Evolutionary conservation across 2,113 vertebrate species (phyloP).

Genomic region (Leucosticte australis): DNA sequence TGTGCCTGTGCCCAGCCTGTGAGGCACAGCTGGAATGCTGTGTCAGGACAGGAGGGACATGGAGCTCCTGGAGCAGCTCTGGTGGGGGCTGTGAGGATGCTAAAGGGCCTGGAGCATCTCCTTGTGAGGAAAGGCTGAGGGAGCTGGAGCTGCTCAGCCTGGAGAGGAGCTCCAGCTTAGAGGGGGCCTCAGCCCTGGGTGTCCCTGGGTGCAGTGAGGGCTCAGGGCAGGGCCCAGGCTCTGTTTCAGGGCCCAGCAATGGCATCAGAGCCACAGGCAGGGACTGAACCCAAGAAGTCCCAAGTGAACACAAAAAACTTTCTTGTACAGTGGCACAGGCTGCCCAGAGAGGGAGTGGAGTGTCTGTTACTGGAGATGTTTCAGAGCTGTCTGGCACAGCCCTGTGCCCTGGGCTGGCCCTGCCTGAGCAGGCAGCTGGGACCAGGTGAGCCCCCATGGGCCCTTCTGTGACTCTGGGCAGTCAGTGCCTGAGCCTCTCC

Average conservation of each 20-base stretch:
- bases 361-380: neutral
- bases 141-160: neutral
- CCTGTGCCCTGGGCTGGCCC: neutral
- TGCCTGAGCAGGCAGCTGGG: neutral
- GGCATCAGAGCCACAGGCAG: neutral
- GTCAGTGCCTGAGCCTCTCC: neutral
- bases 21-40: neutral
- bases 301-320: neutral
- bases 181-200: neutral
- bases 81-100: neutral
- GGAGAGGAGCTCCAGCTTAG: neutral
- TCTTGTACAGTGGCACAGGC: too few relatives aligned
- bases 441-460: neutral
- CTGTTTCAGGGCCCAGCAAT: neutral
- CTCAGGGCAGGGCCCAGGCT: neutral
- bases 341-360: neutral
- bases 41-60: neutral
- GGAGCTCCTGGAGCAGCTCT: neutral
- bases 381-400: neutral
- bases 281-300: neutral
- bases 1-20: neutral
- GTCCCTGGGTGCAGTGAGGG: neutral
- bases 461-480: neutral
- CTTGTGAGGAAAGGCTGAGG: neutral
- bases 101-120: neutral